phyloP scores from a whole-genome alignment of 2,888 invertebrate species.

The Drosophila histrio region DNA sequence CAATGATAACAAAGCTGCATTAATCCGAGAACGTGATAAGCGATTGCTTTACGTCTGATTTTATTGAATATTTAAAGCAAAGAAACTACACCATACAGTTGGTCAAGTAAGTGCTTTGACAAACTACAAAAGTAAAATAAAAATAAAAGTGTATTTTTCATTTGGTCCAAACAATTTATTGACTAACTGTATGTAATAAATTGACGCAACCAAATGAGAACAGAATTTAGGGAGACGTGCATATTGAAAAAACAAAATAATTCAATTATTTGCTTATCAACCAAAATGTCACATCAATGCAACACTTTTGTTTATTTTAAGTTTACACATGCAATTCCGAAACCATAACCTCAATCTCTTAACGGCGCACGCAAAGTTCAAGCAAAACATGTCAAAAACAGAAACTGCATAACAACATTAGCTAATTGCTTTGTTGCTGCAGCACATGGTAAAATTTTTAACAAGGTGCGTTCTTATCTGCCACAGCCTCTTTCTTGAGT shows the following conservation, averaged over 20 bases:
- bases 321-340: constrained; percentile 21
- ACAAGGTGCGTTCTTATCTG: no score
- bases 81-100: no score
- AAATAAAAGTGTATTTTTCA: no score
- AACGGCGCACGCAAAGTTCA: constrained; percentile 20
- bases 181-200: no score
- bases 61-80: not conserved
- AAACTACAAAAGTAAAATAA: no score
- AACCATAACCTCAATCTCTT: constrained; percentile 29
- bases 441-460: no score
- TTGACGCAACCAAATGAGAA: no score
- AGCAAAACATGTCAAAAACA: constrained; percentile 23
- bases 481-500: no score
- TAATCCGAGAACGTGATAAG: constrained; percentile 10
- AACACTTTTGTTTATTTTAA: not conserved
- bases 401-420: constrained; percentile 37
- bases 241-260: not conserved
- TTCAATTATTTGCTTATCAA: not conserved
- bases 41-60: not conserved
- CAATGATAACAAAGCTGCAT: constrained; percentile 37
- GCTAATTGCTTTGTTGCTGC: constrained; percentile 48
- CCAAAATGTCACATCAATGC: not conserved
- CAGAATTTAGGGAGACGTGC: no score
- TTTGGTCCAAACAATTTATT: no score
- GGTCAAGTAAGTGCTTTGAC: no score